Conservation (phyloP, 2,797 vertebrate species). For the Paratrypauchen microcephalus region DNA sequence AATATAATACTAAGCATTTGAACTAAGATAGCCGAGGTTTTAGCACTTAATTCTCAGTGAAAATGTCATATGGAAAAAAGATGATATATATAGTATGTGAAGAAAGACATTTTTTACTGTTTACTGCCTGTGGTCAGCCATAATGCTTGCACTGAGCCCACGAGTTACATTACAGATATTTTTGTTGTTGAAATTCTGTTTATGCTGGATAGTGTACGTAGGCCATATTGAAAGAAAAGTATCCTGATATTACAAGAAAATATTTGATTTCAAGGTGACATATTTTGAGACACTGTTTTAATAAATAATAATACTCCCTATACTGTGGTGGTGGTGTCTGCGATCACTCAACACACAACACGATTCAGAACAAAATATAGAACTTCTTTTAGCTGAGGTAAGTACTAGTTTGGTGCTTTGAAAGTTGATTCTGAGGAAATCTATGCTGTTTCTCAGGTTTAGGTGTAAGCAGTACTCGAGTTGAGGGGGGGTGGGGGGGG, state of each 20-base stretch:
- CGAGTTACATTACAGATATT: slow-evolving; percentile 49
- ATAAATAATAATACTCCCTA: slow-evolving; percentile 2
- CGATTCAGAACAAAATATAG: too few species aligned
- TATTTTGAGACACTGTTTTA: slow-evolving; percentile 14
- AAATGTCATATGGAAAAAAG: slow-evolving; percentile 27
- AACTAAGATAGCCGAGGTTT: slow-evolving; percentile 20
- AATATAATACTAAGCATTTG: slow-evolving; percentile 29
- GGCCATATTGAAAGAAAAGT: slow-evolving; percentile 4
- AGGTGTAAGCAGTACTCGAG: too few species aligned
- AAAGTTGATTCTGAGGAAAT: too few species aligned
- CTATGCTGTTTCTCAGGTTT: too few species aligned
- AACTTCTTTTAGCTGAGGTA: too few species aligned
- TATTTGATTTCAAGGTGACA: not conserved
- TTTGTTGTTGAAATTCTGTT: slow-evolving; percentile 35
- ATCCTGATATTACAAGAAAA: slow-evolving; percentile 1
- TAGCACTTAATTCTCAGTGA: slow-evolving; percentile 44
- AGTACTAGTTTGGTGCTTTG: too few species aligned
- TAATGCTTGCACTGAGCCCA: slow-evolving; percentile 64
- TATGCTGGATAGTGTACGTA: slow-evolving; percentile 2
- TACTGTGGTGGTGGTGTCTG: not conserved
- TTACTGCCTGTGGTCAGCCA: slow-evolving; percentile 59
- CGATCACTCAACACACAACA: not conserved
- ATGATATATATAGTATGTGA: slow-evolving; percentile 30
- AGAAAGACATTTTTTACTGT: slow-evolving; percentile 49
- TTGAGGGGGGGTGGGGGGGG: too few species aligned